These are phyloP conservation scores for Silvanus unidentatus DNA, from an alignment of 2,888 invertebrate species.

Conservation along the genomic window DNA sequence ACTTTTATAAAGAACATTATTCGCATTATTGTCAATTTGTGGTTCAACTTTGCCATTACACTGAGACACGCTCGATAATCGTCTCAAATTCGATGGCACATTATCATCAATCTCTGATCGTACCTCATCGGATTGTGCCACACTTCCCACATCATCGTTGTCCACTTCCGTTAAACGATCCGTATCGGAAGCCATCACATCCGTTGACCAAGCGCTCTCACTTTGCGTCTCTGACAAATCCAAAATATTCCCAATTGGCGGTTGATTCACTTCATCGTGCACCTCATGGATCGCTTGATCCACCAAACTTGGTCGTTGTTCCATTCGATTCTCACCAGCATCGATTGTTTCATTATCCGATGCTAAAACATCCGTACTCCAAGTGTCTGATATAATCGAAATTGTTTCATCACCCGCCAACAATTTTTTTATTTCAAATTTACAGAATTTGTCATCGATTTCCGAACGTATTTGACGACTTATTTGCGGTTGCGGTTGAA, in stretches of 20 bases:
- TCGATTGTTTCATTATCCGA: slow-evolving; percentile 94
- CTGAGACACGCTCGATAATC: slow-evolving; percentile 23
- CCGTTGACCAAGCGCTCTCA: slow-evolving; percentile 96
- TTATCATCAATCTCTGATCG: slow-evolving; percentile 53
- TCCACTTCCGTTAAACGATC: slow-evolving; percentile 82
- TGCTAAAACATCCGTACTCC: slow-evolving; percentile 97
- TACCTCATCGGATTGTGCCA: slow-evolving; percentile 67
- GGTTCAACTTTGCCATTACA: slow-evolving; percentile 39
- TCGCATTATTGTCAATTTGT: slow-evolving; percentile 47
- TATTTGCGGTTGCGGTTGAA: slow-evolving; percentile 43
- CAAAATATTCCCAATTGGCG: slow-evolving; percentile 41
- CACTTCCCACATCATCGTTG: slow-evolving; percentile 60
- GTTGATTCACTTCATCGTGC: slow-evolving; percentile 9
- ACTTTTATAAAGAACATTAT: slow-evolving; percentile 34
- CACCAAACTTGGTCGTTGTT: slow-evolving; percentile 44
- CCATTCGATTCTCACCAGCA: slow-evolving; percentile 50
- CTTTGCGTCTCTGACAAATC: slow-evolving; percentile 90
- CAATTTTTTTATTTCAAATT: slow-evolving; percentile 88
- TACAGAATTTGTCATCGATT: slow-evolving; percentile 97
- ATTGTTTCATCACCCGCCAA: slow-evolving; percentile 85
- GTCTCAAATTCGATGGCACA: slow-evolving; percentile 15
- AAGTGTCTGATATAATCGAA: slow-evolving; percentile 95
- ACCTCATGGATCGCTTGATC: slow-evolving; percentile 43
- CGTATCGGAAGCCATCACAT: slow-evolving; percentile 89
- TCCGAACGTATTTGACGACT: slow-evolving; percentile 86